These are phyloP conservation scores for Bubo scandiacus DNA, from an alignment of 2,113 vertebrate genomes.

Conservation along the genomic window DNA sequence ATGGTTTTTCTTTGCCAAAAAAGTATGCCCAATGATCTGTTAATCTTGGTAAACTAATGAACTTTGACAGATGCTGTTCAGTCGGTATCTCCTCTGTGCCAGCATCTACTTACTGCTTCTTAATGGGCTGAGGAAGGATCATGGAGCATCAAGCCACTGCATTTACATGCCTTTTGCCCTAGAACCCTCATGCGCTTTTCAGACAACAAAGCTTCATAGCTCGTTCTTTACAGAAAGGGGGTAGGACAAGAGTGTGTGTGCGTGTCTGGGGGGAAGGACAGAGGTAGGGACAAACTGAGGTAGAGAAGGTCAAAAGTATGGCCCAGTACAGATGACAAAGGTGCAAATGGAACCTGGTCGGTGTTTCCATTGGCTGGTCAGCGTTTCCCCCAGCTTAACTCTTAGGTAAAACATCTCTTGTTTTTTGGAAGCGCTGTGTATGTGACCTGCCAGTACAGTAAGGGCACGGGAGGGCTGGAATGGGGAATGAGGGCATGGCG, in stretches of 20 bases:
- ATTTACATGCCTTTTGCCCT: not conserved
- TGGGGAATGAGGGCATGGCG: not conserved
- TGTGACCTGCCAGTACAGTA: not conserved
- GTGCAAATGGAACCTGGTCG: accelerated
- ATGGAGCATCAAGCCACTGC: not conserved
- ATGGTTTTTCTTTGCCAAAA: constrained; percentile 36
- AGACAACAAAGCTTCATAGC: not conserved
- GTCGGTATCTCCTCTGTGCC: not conserved
- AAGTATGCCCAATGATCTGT: not conserved
- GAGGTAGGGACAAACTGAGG: not conserved
- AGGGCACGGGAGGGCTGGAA: not conserved
- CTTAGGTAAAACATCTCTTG: not conserved
- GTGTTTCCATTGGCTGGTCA: not conserved
- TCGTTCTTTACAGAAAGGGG: not conserved
- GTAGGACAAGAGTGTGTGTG: not conserved
- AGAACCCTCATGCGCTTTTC: not conserved
- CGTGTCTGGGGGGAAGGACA: not conserved
- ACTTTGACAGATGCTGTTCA: constrained; percentile 38
- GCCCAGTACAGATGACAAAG: not conserved
- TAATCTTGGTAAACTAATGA: constrained; percentile 51
- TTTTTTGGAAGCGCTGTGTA: not conserved
- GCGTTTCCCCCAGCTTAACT: not conserved
- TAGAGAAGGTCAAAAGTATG: not conserved
- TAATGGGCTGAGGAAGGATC: not conserved
- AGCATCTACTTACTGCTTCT: not conserved